These are phyloP conservation scores for Cherax quadricarinatus DNA, from an alignment of 1,140 invertebrate species.

Conservation along the genomic window DNA sequence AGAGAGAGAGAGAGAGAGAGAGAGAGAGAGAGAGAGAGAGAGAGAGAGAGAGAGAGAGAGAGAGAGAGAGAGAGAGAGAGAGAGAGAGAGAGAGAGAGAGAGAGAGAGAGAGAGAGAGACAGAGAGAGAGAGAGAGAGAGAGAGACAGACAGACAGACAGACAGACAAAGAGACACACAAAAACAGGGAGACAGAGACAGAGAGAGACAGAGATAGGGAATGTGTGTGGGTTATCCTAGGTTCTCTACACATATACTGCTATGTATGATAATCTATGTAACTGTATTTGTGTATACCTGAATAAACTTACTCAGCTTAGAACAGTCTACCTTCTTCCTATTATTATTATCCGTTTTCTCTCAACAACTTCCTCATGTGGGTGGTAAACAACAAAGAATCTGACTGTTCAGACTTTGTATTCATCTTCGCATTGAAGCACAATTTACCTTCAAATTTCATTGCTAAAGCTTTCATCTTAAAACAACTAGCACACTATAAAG, in stretches of 20 bases:
- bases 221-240: too few relatives aligned
- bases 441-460: background rate
- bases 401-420: constrained; percentile 3
- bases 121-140: background rate
- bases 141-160: background rate
- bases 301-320: background rate
- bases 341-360: background rate
- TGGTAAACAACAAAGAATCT: constrained; percentile 58
- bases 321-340: background rate
- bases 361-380: constrained; percentile 17
- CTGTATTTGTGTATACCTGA: background rate
- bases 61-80: background rate
- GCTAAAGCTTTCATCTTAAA: background rate
- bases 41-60: background rate
- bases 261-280: too few relatives aligned
- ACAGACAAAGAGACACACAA: background rate
- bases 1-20: background rate
- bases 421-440: background rate
- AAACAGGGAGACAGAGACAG: background rate
- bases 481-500: background rate
- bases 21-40: background rate
- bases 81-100: background rate
- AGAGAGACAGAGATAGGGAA: background rate
- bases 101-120: background rate
- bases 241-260: too few relatives aligned